Evolutionary conservation across 2,888 invertebrate genomes (phyloP).

Genomic region (Andrena bucephala): DNA sequence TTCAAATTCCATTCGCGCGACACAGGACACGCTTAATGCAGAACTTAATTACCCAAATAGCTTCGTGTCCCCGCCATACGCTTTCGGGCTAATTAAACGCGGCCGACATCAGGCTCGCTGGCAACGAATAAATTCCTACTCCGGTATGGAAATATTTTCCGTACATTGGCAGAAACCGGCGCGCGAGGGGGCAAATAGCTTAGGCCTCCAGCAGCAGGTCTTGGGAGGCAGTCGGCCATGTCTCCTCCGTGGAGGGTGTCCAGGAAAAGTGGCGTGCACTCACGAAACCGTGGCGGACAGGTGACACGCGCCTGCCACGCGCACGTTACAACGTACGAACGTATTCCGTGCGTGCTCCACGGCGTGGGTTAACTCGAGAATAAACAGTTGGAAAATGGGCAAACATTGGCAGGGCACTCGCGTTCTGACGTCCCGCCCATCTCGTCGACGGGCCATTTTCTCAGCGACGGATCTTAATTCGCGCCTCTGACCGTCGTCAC

Average conservation of each 20-base stretch:
- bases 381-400: conserved; percentile 74
- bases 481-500: not conserved
- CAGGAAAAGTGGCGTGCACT: conserved; percentile 73
- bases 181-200: conserved; percentile 42
- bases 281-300: conserved; percentile 83
- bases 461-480: not conserved
- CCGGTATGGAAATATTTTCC: conserved; percentile 41
- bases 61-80: too few relatives aligned
- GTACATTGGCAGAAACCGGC: conserved; percentile 11
- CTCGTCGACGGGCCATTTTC: not conserved
- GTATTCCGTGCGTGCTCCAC: conserved; percentile 31
- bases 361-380: conserved; percentile 68
- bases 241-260: conserved; percentile 78
- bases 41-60: conserved; percentile 8
- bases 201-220: conserved; percentile 72
- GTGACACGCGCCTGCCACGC: conserved; percentile 84
- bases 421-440: conserved; percentile 43
- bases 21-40: not conserved
- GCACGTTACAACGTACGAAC: conserved; percentile 61
- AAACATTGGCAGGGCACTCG: conserved; percentile 73
- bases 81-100: conserved; percentile 18
- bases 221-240: conserved; percentile 79
- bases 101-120: conserved; percentile 1
- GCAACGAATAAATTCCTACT: conserved; percentile 51
- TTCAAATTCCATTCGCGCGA: not conserved